Conservation (phyloP, 2,113 vertebrate genomes). For the Electrona antarctica region DNA sequence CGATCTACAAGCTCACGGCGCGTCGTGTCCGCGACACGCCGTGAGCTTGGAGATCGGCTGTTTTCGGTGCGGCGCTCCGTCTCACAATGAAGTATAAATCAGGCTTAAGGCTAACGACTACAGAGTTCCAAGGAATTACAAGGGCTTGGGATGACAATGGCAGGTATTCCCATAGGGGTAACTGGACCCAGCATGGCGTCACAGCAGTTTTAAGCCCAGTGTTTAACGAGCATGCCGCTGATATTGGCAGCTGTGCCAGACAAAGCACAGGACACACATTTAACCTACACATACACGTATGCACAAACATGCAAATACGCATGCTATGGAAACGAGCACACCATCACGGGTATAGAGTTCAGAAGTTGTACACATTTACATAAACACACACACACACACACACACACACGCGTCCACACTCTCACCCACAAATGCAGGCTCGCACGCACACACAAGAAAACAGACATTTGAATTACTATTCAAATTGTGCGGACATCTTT, state of each 20-base stretch:
- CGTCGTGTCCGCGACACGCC: no score
- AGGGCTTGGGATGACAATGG: constrained; percentile 70
- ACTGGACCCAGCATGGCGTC: constrained; percentile 72
- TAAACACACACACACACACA: not conserved
- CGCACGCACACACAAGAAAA: no score
- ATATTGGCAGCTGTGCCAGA: constrained; percentile 72
- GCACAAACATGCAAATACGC: not conserved
- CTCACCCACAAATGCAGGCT: not conserved
- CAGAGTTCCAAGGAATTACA: constrained; percentile 69
- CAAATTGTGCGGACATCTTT: not conserved
- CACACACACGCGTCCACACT: not conserved
- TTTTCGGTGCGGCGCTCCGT: no score
- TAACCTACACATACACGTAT: constrained; percentile 14
- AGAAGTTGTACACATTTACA: no score
- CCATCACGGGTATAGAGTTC: not conserved
- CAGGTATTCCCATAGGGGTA: constrained; percentile 76
- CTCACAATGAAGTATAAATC: no score
- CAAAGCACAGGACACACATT: constrained; percentile 55
- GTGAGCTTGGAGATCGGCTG: no score
- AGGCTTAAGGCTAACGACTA: constrained; percentile 48
- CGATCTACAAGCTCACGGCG: no score
- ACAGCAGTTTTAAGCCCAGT: constrained; percentile 65
- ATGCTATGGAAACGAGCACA: no score
- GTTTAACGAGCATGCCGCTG: constrained; percentile 77
- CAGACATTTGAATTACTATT: not conserved